Evolutionary conservation across 1,140 invertebrate genomes (phyloP).

Genomic region (Caenorhabditis brenneri): DNA sequence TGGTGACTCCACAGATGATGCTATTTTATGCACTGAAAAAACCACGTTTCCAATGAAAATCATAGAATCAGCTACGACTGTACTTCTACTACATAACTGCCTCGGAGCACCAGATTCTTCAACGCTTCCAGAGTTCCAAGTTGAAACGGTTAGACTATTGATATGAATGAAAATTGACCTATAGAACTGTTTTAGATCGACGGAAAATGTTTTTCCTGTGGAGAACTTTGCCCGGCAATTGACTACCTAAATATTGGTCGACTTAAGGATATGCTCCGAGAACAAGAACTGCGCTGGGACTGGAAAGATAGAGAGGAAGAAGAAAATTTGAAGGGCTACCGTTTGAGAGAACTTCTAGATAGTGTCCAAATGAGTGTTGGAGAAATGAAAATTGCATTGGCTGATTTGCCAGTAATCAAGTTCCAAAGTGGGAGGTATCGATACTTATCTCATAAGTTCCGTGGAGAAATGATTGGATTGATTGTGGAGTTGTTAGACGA

Average conservation of each 20-base stretch:
- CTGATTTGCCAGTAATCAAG: conserved; percentile 1
- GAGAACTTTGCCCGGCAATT: not conserved
- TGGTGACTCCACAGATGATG: not conserved
- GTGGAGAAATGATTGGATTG: conserved; percentile 1
- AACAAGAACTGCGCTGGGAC: conserved; percentile 10
- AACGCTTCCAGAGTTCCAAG: not conserved
- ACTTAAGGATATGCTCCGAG: conserved; percentile 7
- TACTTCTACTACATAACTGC: not conserved
- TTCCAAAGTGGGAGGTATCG: conserved; percentile 12
- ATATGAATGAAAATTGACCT: not conserved
- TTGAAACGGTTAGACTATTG: not conserved
- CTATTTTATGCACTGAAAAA: not conserved
- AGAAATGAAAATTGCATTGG: conserved; percentile 12
- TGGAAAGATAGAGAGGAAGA: not conserved
- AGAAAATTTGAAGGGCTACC: not conserved
- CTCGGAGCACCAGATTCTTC: conserved; percentile 1
- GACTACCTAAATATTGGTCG: not conserved
- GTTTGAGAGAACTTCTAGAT: not conserved
- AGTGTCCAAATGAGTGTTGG: conserved; percentile 28
- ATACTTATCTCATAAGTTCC: not conserved
- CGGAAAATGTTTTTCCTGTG: not conserved
- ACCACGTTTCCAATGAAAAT: not conserved
- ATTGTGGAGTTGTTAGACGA: conserved; percentile 5
- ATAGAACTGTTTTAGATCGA: not conserved
- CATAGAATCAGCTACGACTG: conserved; percentile 11